These are phyloP conservation scores for Orthonychiurus folsomi DNA, from an alignment of 2,888 invertebrate genomes.

Conservation along the genomic window DNA sequence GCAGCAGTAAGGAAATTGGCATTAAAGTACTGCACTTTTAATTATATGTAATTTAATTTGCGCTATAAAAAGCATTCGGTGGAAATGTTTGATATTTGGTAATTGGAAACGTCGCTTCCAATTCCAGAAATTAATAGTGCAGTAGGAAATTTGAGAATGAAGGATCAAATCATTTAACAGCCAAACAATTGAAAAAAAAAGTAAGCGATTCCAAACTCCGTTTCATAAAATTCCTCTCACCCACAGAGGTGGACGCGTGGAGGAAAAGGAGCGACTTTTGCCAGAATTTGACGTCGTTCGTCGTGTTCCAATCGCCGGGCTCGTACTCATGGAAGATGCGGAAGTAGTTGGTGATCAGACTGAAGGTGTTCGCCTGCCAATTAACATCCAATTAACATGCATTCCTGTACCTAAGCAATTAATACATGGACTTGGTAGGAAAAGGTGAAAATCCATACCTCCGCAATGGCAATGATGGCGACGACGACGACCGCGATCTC, in stretches of 20 bases:
- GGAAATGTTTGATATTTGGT: too few species aligned
- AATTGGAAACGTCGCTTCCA: too few species aligned
- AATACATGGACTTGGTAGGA: not conserved
- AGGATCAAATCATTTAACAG: too few species aligned
- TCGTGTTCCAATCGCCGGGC: conserved; percentile 28
- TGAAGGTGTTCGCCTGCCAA: conserved; percentile 27
- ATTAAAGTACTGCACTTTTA: too few species aligned
- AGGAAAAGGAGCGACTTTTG: conserved; percentile 32
- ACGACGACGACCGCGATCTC: conserved; percentile 32
- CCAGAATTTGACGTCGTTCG: conserved; percentile 24
- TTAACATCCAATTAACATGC: not conserved
- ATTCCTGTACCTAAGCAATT: not conserved
- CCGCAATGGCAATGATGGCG: conserved; percentile 30
- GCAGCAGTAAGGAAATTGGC: too few species aligned
- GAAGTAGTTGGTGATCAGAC: conserved; percentile 27
- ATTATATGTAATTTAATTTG: too few species aligned
- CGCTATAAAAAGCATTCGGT: too few species aligned
- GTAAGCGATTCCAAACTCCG: too few species aligned
- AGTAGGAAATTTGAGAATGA: too few species aligned
- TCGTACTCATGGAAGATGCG: conserved; percentile 27
- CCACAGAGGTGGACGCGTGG: conserved; percentile 34
- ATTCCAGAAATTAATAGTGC: too few species aligned
- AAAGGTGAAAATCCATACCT: conserved; percentile 30
- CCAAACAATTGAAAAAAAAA: too few species aligned
- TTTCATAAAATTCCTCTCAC: conserved; percentile 9